Conservation (phyloP, 2,888 invertebrate species). For the Drosophila pseudotalamancana region DNA sequence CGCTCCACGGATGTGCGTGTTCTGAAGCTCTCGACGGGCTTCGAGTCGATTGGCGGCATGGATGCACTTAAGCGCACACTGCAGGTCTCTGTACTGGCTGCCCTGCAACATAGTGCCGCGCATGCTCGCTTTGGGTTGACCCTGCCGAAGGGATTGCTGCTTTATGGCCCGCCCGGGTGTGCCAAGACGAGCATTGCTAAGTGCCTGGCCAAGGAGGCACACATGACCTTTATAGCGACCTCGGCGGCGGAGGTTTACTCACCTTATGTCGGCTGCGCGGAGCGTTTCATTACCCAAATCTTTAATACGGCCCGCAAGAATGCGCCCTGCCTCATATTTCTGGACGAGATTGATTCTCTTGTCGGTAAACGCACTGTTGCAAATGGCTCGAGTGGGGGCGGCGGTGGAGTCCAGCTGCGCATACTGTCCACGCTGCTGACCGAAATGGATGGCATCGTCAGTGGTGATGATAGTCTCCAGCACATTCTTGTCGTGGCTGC, state of each 20-base stretch:
- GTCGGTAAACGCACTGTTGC: conserved; percentile 83
- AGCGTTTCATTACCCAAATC: conserved; percentile 86
- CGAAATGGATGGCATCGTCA: conserved; percentile 88
- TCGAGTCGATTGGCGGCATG: conserved; percentile 86
- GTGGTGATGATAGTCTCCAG: conserved; percentile 34
- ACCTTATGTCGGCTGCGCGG: conserved; percentile 88
- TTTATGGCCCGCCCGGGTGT: conserved; percentile 88
- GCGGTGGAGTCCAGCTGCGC: conserved; percentile 85
- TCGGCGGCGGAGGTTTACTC: conserved; percentile 88
- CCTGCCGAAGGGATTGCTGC: conserved; percentile 86
- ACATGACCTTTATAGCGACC: conserved; percentile 86
- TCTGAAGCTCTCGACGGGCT: conserved; percentile 81
- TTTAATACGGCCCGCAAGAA: conserved; percentile 87
- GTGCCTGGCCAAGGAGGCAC: conserved; percentile 86
- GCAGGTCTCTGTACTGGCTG: conserved; percentile 86
- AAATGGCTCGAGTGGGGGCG: conserved; percentile 60
- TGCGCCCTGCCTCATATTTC: conserved; percentile 87
- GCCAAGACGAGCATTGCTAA: conserved; percentile 88
- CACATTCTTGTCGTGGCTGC: conserved; percentile 87
- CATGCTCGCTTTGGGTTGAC: conserved; percentile 86
- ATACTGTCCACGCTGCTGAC: conserved; percentile 87
- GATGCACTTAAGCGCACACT: conserved; percentile 85
- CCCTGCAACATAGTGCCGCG: conserved; percentile 85
- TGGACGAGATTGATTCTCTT: conserved; percentile 87
- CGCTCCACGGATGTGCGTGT: conserved; percentile 85